Evolutionary conservation across 2,888 invertebrate species (phyloP).

Genomic region (Epinotia demarniana): DNA sequence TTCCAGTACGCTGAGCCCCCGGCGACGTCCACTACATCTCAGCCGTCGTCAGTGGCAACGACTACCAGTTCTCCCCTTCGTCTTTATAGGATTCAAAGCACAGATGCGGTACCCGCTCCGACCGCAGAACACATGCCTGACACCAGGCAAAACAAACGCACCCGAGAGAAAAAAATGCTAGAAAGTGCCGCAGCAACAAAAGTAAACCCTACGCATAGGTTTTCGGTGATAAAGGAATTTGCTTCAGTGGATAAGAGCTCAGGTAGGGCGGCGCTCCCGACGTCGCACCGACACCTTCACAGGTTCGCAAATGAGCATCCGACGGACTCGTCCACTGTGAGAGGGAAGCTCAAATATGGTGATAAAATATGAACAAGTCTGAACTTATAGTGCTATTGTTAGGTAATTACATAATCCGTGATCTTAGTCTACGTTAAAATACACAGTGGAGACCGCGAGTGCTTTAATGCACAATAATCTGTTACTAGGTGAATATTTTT

Average conservation of each 20-base stretch:
- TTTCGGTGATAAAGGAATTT: constrained; percentile 54
- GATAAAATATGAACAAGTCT: constrained; percentile 71
- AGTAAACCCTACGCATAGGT: constrained; percentile 54
- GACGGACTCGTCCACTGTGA: constrained; percentile 53
- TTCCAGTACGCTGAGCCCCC: constrained; percentile 73
- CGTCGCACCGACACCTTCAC: constrained; percentile 48
- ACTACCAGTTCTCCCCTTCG: constrained; percentile 54
- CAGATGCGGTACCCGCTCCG: constrained; percentile 52
- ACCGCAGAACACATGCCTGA: constrained; percentile 51
- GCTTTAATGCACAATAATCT: constrained; percentile 53
- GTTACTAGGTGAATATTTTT: constrained; percentile 56
- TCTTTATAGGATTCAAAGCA: constrained; percentile 54
- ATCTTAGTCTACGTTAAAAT: constrained; percentile 60
- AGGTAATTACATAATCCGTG: constrained; percentile 57
- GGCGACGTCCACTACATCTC: constrained; percentile 56
- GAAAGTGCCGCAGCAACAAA: constrained; percentile 46
- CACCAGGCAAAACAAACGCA: constrained; percentile 49
- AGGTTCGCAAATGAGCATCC: constrained; percentile 49
- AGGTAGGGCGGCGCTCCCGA: constrained; percentile 49
- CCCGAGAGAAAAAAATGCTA: constrained; percentile 45
- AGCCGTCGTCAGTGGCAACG: constrained; percentile 55
- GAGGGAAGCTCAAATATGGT: constrained; percentile 74
- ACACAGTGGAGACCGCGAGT: constrained; percentile 54
- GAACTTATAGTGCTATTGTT: constrained; percentile 56
- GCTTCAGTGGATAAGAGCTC: constrained; percentile 48